phyloP scores from a whole-genome alignment of 2,113 vertebrate species.

The Paralichthys olivaceus region DNA sequence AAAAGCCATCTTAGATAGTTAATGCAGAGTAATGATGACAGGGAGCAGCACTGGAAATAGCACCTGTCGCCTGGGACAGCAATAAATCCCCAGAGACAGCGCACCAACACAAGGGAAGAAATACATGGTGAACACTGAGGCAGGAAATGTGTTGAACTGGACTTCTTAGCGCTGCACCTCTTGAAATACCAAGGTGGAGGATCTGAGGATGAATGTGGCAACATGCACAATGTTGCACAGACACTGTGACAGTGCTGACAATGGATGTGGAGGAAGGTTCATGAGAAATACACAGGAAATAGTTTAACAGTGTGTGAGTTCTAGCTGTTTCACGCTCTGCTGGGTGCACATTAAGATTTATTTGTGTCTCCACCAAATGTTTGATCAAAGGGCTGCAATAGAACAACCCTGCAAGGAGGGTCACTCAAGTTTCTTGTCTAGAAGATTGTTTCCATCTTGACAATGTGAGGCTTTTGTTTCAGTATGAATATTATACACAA shows the following conservation, averaged over 20 bases:
- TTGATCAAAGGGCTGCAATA: neutral
- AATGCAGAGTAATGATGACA: constrained; percentile 68
- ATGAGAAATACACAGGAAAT: neutral
- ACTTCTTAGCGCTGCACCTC: neutral
- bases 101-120: neutral
- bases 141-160: neutral
- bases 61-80: constrained; percentile 55
- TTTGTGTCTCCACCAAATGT: too few species aligned
- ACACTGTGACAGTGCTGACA: neutral
- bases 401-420: neutral
- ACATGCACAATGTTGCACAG: neutral
- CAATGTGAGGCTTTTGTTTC: too few species aligned
- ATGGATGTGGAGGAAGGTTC: neutral
- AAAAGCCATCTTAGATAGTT: constrained; percentile 52
- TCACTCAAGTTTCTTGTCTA: neutral
- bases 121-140: neutral
- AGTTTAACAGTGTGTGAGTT: neutral
- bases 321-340: neutral
- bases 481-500: too few species aligned
- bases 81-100: constrained; percentile 42
- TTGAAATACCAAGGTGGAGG: neutral
- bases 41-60: constrained; percentile 50
- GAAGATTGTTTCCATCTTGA: too few species aligned
- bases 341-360: neutral
- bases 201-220: neutral